A percentile compares a stretch with the other conserved stretches of the same genome.
phyloP scores from a whole-genome alignment of 1,140 invertebrate genomes.

The Lineus longissimus region DNA sequence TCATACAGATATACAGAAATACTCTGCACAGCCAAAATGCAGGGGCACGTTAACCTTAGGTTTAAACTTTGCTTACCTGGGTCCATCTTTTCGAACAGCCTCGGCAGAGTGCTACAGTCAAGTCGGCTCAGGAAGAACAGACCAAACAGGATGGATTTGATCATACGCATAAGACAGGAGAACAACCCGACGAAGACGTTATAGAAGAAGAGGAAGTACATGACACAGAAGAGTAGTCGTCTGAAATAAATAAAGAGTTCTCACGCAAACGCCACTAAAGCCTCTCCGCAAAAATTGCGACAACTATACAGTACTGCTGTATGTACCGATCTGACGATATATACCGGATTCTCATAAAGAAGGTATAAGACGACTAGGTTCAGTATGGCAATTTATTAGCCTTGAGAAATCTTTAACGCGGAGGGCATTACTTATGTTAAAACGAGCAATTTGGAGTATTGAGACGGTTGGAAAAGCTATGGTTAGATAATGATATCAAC shows the following conservation, averaged over 20 bases:
- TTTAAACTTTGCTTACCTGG: slow-evolving; percentile 20
- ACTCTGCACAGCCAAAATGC: too few relatives aligned
- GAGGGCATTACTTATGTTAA: too few relatives aligned
- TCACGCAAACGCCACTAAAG: neutral
- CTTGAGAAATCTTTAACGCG: too few relatives aligned
- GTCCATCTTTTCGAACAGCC: slow-evolving; percentile 28
- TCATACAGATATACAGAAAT: too few relatives aligned
- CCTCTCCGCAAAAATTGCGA: neutral
- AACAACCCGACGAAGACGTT: slow-evolving; percentile 32
- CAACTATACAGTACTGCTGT: neutral
- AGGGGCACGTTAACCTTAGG: too few relatives aligned
- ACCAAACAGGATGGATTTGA: slow-evolving; percentile 27
- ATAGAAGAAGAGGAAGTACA: slow-evolving; percentile 36
- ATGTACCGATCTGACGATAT: neutral
- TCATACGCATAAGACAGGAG: slow-evolving; percentile 30
- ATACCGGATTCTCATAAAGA: neutral
- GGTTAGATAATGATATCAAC: too few relatives aligned
- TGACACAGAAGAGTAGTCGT: slow-evolving; percentile 24
- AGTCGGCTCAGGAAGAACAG: slow-evolving; percentile 23
- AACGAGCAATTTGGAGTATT: too few relatives aligned
- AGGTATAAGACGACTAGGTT: too few relatives aligned
- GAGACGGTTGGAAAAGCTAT: too few relatives aligned
- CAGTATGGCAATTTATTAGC: too few relatives aligned
- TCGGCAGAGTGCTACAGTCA: slow-evolving; percentile 29
- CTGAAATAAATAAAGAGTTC: slow-evolving; percentile 17